phyloP scores from a whole-genome alignment of 2,888 invertebrate species.

The Uloborus plumipes region DNA sequence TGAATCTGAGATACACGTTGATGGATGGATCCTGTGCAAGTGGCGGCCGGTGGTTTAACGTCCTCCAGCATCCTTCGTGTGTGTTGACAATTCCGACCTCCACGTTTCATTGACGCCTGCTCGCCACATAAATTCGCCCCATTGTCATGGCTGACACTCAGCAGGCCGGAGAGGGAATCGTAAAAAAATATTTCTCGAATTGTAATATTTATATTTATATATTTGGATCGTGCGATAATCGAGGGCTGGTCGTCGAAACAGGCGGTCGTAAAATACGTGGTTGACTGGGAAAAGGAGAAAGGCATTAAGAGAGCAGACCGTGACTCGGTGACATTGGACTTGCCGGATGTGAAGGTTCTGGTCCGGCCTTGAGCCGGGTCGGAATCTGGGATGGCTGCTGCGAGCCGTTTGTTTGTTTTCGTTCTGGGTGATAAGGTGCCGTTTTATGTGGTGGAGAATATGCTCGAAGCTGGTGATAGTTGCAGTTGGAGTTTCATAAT shows the following conservation, averaged over 20 bases:
- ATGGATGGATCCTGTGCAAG: slow-evolving; percentile 25
- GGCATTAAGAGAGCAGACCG: background rate
- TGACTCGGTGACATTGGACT: slow-evolving; percentile 32
- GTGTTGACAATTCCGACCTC: slow-evolving; percentile 39
- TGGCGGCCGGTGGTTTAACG: slow-evolving; percentile 1
- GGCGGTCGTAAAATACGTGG: slow-evolving; percentile 11
- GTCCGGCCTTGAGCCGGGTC: slow-evolving; percentile 12
- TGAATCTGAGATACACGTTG: background rate
- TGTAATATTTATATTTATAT: slow-evolving; percentile 16
- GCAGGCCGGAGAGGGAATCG: slow-evolving; percentile 15
- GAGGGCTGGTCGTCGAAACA: slow-evolving; percentile 21
- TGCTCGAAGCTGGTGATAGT: background rate
- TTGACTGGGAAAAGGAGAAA: too few species aligned
- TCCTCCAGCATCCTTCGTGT: slow-evolving; percentile 20
- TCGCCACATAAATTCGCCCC: slow-evolving; percentile 31
- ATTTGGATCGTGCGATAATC: slow-evolving; percentile 5
- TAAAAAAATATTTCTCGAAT: slow-evolving; percentile 15
- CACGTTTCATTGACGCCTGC: slow-evolving; percentile 42
- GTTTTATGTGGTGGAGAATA: background rate
- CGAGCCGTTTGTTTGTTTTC: background rate
- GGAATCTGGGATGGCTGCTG: background rate
- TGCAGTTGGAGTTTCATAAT: too few species aligned
- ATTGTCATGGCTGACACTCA: slow-evolving; percentile 14
- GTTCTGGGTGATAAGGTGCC: background rate
- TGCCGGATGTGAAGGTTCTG: slow-evolving; percentile 9